Evolutionary conservation across 1,140 invertebrate genomes (phyloP).

Genomic region (Dreissena polymorpha): DNA sequence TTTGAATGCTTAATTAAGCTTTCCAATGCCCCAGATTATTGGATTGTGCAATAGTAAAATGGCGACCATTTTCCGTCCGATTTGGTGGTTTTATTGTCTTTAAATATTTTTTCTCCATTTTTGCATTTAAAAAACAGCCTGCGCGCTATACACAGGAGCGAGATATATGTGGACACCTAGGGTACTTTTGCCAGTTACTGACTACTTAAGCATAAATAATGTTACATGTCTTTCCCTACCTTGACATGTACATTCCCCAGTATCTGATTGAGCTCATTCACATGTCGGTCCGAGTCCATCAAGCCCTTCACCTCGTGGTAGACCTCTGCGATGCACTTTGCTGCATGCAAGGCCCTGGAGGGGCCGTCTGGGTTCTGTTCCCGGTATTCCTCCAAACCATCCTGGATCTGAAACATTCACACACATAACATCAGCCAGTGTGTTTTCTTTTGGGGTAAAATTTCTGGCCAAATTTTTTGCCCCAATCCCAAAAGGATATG

Average conservation of each 20-base stretch:
- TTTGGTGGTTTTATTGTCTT: too few relatives aligned
- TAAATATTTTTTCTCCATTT: too few relatives aligned
- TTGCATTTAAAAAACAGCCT: too few relatives aligned
- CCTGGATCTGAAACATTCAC: slow-evolving; percentile 59
- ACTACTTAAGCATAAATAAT: too few relatives aligned
- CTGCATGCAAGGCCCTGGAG: slow-evolving; percentile 49
- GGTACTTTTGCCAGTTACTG: too few relatives aligned
- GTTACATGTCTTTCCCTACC: slow-evolving; percentile 30
- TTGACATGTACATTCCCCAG: slow-evolving; percentile 63
- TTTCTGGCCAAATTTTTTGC: slow-evolving; percentile 17
- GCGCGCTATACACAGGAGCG: too few relatives aligned
- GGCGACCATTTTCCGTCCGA: too few relatives aligned
- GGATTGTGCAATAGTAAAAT: too few relatives aligned
- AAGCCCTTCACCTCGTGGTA: slow-evolving; percentile 55
- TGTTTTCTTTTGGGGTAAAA: neutral
- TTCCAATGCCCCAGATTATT: too few relatives aligned
- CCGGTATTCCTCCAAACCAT: slow-evolving; percentile 63
- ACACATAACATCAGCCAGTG: too few relatives aligned
- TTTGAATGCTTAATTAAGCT: too few relatives aligned
- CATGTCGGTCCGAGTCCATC: slow-evolving; percentile 49
- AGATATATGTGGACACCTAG: too few relatives aligned
- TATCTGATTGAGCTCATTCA: slow-evolving; percentile 57
- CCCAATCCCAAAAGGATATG: neutral
- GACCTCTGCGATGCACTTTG: slow-evolving; percentile 57
- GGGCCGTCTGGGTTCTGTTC: slow-evolving; percentile 59